Percentiles rank a stretch among this genome's conserved stretches.
These are phyloP conservation scores for Apogon talboti DNA, from an alignment of 2,797 vertebrate species.

Conservation along the genomic window DNA sequence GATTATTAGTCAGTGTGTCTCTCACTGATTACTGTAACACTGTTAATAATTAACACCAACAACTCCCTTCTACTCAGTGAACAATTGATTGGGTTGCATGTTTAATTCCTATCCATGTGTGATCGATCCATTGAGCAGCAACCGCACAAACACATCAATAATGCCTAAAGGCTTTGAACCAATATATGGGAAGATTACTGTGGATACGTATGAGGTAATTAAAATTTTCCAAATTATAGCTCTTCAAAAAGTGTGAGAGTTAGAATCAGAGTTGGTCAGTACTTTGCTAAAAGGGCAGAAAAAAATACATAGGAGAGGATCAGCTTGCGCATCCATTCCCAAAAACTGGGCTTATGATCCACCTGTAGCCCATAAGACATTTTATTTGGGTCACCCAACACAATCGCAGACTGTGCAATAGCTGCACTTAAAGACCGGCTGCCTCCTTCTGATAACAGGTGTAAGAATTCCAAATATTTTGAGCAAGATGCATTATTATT, in stretches of 20 bases:
- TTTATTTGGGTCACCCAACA: too few relatives aligned
- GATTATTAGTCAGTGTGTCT: slow-evolving; percentile 30
- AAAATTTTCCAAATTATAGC: slow-evolving; percentile 1
- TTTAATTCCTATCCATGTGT: slow-evolving; percentile 45
- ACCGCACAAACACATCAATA: slow-evolving; percentile 62
- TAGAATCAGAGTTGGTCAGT: too few relatives aligned
- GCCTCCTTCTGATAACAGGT: too few relatives aligned
- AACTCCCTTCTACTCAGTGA: slow-evolving; percentile 49
- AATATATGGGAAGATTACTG: slow-evolving; percentile 23
- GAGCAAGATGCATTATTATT: too few relatives aligned
- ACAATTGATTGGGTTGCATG: slow-evolving; percentile 57
- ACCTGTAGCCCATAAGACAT: too few relatives aligned
- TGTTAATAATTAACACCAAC: slow-evolving; percentile 36
- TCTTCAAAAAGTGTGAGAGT: neutral
- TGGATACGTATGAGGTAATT: slow-evolving; percentile 32
- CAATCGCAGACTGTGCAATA: too few relatives aligned
- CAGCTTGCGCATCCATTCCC: too few relatives aligned
- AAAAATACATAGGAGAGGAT: too few relatives aligned
- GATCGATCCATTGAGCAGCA: slow-evolving; percentile 55
- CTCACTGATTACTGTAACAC: slow-evolving; percentile 36
- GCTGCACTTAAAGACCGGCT: too few relatives aligned
- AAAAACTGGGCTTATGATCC: too few relatives aligned
- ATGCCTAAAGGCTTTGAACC: slow-evolving; percentile 35
- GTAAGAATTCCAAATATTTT: too few relatives aligned
- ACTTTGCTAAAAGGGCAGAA: too few relatives aligned